Conservation (phyloP, 2,113 vertebrate genomes). For the Chaetodon trifascialis region DNA sequence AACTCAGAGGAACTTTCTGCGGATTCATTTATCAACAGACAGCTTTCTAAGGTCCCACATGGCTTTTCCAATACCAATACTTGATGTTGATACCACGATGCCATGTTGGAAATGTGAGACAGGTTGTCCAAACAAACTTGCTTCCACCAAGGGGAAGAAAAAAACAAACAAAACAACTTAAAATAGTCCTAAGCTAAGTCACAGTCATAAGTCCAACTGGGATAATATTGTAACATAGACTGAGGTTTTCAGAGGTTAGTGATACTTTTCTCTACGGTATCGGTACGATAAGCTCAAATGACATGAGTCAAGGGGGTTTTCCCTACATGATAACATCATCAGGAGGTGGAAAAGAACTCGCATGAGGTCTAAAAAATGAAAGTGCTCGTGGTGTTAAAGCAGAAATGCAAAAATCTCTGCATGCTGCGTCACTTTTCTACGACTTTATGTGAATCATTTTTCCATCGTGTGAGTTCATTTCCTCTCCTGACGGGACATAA, state of each 20-base stretch:
- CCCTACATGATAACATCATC: slow-evolving; percentile 61
- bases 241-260: slow-evolving; percentile 77
- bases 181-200: slow-evolving; percentile 75
- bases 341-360: slow-evolving; percentile 58
- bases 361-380: slow-evolving; percentile 40
- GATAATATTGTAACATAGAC: slow-evolving; percentile 72
- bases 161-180: slow-evolving; percentile 55
- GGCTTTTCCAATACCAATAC: slow-evolving; percentile 71
- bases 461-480: slow-evolving; percentile 48
- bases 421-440: background rate
- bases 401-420: slow-evolving; percentile 15
- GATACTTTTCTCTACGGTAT: slow-evolving; percentile 71
- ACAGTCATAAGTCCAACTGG: slow-evolving; percentile 70
- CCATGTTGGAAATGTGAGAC: slow-evolving; percentile 75
- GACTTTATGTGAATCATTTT: slow-evolving; percentile 12
- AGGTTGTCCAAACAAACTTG: slow-evolving; percentile 52
- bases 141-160: slow-evolving; percentile 54
- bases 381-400: slow-evolving; percentile 45
- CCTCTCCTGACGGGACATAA: slow-evolving; percentile 69
- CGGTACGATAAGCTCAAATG: slow-evolving; percentile 64
- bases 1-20: slow-evolving; percentile 80
- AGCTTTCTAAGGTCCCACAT: slow-evolving; percentile 70
- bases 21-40: slow-evolving; percentile 72
- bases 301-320: slow-evolving; percentile 67
- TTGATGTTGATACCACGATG: slow-evolving; percentile 67